These are phyloP conservation scores for Rhynchophorus ferrugineus DNA, from an alignment of 1,140 invertebrate genomes.

Conservation along the genomic window DNA sequence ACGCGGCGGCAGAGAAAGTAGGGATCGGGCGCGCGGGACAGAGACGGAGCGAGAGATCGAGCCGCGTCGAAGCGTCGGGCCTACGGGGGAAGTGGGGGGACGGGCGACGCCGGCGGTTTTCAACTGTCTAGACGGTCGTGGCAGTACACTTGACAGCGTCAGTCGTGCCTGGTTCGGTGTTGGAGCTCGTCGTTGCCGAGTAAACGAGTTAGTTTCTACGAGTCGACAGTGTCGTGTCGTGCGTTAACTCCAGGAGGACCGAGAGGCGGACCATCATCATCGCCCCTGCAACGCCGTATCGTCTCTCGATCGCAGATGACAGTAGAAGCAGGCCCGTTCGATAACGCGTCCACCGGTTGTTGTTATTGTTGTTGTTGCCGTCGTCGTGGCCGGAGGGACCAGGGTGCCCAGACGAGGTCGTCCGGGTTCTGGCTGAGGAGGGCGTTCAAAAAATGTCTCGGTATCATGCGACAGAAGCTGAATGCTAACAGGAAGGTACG, in stretches of 20 bases:
- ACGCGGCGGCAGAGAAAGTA: background rate
- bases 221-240: conserved; percentile 2
- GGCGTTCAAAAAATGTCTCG: conserved; percentile 35
- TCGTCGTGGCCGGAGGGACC: conserved; percentile 8
- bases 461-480: conserved; percentile 34
- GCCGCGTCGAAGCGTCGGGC: conserved; percentile 4
- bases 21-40: conserved; percentile 9
- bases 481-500: conserved; percentile 37
- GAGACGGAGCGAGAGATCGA: background rate
- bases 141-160: conserved; percentile 31
- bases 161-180: conserved; percentile 2
- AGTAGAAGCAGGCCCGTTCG: background rate
- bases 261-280: background rate
- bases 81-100: conserved; percentile 7
- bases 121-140: conserved; percentile 33
- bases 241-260: no score
- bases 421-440: no score
- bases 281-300: background rate
- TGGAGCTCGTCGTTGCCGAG: background rate
- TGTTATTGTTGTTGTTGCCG: background rate
- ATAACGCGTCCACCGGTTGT: background rate
- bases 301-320: conserved; percentile 1
- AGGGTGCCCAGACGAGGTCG: no score
- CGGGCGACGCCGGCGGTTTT: conserved; percentile 21
- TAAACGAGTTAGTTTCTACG: background rate